Conservation (phyloP, 2,797 vertebrate genomes). For the Esox masquinongy region DNA sequence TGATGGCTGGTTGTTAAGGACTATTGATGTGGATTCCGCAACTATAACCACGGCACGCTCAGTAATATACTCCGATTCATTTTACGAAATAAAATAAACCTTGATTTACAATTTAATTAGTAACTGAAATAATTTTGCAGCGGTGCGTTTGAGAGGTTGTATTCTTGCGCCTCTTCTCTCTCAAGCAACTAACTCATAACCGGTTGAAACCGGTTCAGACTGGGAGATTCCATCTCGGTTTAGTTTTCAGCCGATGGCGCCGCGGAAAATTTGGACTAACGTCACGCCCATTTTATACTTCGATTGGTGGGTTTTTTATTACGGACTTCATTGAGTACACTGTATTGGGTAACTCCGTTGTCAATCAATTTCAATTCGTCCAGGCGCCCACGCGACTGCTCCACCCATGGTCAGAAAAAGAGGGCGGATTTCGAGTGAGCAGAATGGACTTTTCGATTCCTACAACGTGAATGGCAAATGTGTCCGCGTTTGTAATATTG, state of each 20-base stretch:
- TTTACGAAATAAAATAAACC: constrained; percentile 72
- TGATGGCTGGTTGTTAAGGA: constrained; percentile 64
- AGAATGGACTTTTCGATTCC: constrained; percentile 67
- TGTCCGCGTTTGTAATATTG: constrained; percentile 23
- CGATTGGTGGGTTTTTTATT: constrained; percentile 70
- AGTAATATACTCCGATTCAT: constrained; percentile 70
- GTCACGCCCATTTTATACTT: constrained; percentile 74
- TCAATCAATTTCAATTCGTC: constrained; percentile 74
- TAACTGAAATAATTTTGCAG: constrained; percentile 70
- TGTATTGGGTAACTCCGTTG: constrained; percentile 47
- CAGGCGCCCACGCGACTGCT: constrained; percentile 73
- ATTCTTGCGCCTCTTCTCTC: constrained; percentile 83
- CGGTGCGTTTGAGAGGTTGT: constrained; percentile 72
- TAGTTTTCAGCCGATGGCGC: constrained; percentile 99
- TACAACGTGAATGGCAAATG: constrained; percentile 32
- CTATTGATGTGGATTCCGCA: constrained; percentile 68
- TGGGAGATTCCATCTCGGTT: constrained; percentile 99
- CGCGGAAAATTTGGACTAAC: constrained; percentile 97
- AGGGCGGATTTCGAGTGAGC: constrained; percentile 70
- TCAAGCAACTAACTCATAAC: constrained; percentile 96
- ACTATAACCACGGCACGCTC: constrained; percentile 70
- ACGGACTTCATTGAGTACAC: constrained; percentile 25
- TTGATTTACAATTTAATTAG: constrained; percentile 69
- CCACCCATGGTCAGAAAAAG: constrained; percentile 78
- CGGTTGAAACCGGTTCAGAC: constrained; percentile 99